These are phyloP conservation scores for Myxocyprinus asiaticus DNA, from an alignment of 2,113 vertebrate species.

Conservation along the genomic window DNA sequence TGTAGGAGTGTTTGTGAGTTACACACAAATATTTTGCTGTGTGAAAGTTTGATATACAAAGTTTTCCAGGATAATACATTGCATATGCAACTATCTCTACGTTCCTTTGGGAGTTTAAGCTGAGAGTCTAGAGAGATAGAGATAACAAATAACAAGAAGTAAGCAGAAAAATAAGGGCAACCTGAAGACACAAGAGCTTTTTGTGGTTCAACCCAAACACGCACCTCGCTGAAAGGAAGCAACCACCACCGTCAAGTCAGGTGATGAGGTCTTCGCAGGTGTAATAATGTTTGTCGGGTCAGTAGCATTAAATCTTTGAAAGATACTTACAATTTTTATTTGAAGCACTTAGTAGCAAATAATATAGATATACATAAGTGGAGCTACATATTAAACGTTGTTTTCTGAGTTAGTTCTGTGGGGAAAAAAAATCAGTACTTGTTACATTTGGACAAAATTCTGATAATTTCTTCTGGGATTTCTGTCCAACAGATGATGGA, in stretches of 20 bases:
- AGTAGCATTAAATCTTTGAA: no score
- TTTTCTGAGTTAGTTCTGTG: no score
- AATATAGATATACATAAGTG: no score
- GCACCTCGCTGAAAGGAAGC: not conserved
- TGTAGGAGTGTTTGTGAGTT: conserved; percentile 41
- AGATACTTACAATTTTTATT: no score
- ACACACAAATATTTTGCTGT: conserved; percentile 47
- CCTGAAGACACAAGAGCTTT: conserved; percentile 66
- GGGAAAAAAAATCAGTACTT: no score
- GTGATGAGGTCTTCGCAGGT: not conserved
- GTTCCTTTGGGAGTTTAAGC: conserved; percentile 5
- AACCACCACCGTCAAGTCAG: not conserved
- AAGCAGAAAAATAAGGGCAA: conserved; percentile 24
- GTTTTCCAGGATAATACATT: conserved; percentile 20
- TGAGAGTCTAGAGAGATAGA: not conserved
- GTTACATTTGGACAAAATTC: no score
- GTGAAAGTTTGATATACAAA: conserved; percentile 35
- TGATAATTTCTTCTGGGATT: no score
- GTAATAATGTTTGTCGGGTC: no score
- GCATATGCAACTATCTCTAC: conserved; percentile 10
- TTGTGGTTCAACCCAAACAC: conserved; percentile 57
- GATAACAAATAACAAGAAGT: not conserved
- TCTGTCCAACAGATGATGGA: no score
- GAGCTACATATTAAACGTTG: no score
- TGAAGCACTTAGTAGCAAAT: no score